These are phyloP conservation scores for Eulimnadia texana DNA, from an alignment of 1,140 invertebrate species.

Conservation along the genomic window DNA sequence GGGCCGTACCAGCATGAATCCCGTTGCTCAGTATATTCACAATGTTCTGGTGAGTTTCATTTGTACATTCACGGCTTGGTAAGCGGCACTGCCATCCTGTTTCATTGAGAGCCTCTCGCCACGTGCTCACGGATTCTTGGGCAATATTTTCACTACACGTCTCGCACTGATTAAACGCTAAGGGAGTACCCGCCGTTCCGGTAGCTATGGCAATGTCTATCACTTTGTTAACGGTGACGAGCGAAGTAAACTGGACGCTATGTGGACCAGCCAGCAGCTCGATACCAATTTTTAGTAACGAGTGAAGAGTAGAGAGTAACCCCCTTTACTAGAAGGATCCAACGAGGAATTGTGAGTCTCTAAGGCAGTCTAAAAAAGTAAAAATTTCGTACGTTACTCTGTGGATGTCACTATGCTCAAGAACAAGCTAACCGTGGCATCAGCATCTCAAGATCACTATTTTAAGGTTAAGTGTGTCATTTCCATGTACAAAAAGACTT, in stretches of 20 bases:
- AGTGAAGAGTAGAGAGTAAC: constrained; percentile 32
- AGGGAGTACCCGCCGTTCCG: background rate
- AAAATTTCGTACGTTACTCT: background rate
- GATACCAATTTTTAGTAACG: constrained; percentile 35
- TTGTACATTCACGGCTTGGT: constrained; percentile 20
- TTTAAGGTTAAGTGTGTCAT: too few relatives aligned
- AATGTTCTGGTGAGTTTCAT: constrained; percentile 21
- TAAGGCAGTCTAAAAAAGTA: constrained; percentile 24
- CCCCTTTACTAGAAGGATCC: constrained; percentile 20
- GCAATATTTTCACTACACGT: constrained; percentile 17
- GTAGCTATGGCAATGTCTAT: constrained; percentile 35
- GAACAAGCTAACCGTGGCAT: too few relatives aligned
- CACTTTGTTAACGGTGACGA: constrained; percentile 42
- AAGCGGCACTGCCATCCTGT: constrained; percentile 18
- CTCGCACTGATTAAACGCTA: background rate
- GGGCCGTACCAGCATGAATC: constrained; percentile 36
- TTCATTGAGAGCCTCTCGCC: constrained; percentile 24
- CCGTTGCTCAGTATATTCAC: constrained; percentile 29
- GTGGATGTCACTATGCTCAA: too few relatives aligned
- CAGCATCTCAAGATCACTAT: too few relatives aligned
- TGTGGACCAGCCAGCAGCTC: constrained; percentile 39
- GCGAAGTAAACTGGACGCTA: constrained; percentile 42
- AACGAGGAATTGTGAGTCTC: constrained; percentile 19
- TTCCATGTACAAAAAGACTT: too few relatives aligned
- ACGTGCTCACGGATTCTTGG: constrained; percentile 25